Base-by-base conservation (phyloP, 2,888 invertebrate species). In the Eumacrocentrus americanus region DNA sequence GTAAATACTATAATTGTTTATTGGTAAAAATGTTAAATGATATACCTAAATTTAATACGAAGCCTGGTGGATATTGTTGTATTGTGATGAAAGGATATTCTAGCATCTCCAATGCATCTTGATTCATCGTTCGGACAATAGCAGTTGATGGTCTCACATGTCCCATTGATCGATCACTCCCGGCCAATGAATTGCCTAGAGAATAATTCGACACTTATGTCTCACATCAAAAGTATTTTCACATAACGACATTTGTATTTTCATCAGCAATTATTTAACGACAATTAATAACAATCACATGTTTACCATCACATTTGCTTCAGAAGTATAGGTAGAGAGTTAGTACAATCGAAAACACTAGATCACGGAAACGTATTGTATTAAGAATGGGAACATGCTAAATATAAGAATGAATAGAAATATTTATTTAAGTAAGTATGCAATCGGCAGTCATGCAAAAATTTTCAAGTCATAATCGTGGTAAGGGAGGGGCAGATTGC, bases 31-130 rank as follows among this genome's bases (percentile, higher is more conserved):
- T n/a, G n/a, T n/a, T n/a, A n/a, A n/a, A n/a, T n/a, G n/a, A n/a
- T n/a, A n/a, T 80, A 91, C 94, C 97, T 69, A 97, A 86, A 78
- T 94, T 92, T 14, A 91, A 84, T 68, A 98, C 89, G 74, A 97
- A 95, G 9, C 94, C 95, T 0, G 89, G 84, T 4, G 97, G 96
- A 81, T 93, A 95, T 71, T 91, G 91, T 0, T 91, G 87, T 86
- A 98, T 90, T 0, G 98, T 98, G 54, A 98, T 85, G 79, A 98
- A 97, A 0, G 98, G 98, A 81, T 95, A 98, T 76, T 98, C 98
- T 77, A 95, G 81, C 88, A 95, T 90, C 66, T 95, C 95, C 71
- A 95, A 83, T 73, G 89, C 89, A 65, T 92, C 91, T 70, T 89
- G 89, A 75, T 90, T 90, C 82, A 89, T 86, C 0, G 88, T 86